Evolutionary conservation across 2,797 vertebrate species (phyloP).

Genomic region (Borostomias antarcticus): DNA sequence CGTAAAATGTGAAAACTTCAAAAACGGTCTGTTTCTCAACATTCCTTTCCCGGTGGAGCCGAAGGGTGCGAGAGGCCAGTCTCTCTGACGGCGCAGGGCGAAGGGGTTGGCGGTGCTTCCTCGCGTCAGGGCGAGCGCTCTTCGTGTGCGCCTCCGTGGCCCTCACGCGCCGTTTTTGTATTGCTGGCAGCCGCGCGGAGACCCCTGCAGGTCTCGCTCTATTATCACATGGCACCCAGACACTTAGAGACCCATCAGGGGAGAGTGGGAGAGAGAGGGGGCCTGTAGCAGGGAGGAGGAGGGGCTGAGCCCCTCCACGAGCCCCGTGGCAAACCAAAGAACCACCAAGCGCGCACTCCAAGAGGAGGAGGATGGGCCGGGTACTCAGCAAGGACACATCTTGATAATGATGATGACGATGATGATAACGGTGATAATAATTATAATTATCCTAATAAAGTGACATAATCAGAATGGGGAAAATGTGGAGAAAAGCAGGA

Average conservation of each 20-base stretch:
- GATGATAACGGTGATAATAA: constrained; percentile 10
- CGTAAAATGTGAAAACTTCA: constrained; percentile 54
- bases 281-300: constrained; percentile 26
- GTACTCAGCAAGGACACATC: not conserved
- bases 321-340: constrained; percentile 49
- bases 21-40: constrained; percentile 24
- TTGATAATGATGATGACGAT: constrained; percentile 10
- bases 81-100: constrained; percentile 19
- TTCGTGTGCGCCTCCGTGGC: constrained; percentile 62
- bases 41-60: constrained; percentile 7
- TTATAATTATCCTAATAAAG: not conserved
- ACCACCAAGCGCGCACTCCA: not conserved
- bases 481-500: not conserved
- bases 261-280: constrained; percentile 50
- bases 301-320: constrained; percentile 50
- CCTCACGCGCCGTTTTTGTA: constrained; percentile 83
- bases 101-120: constrained; percentile 43
- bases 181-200: constrained; percentile 74
- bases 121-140: constrained; percentile 51
- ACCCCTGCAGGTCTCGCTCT: constrained; percentile 85
- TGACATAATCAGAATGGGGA: not conserved
- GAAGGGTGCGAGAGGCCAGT: constrained; percentile 22
- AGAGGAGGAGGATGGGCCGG: constrained; percentile 24
- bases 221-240: constrained; percentile 85
- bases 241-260: constrained; percentile 75